Conservation (phyloP, 2,888 invertebrate species). For the Penaeus monodon region DNA sequence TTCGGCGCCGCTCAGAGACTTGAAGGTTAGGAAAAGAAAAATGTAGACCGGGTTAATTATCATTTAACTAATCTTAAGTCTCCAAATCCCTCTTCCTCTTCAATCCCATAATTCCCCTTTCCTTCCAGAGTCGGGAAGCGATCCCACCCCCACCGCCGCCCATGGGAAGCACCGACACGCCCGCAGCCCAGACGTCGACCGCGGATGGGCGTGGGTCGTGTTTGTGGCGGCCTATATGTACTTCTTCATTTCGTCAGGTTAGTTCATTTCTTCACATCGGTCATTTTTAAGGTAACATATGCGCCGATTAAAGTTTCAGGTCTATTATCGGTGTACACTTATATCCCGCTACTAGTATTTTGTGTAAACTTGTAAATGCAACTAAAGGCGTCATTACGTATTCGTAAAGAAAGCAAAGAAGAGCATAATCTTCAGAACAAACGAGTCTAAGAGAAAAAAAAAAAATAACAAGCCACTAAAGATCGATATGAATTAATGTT, state of each 20-base stretch:
- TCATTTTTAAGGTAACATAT: too few species aligned
- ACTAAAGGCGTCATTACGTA: too few species aligned
- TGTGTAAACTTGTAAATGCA: too few species aligned
- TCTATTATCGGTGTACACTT: too few species aligned
- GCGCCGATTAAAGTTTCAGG: too few species aligned
- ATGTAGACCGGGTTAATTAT: background rate
- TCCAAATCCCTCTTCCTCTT: background rate
- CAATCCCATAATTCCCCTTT: background rate
- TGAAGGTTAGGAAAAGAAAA: background rate
- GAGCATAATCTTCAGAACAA: too few species aligned
- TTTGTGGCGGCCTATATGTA: slow-evolving; percentile 65
- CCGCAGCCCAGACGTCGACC: slow-evolving; percentile 65
- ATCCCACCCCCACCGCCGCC: background rate
- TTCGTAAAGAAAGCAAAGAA: too few species aligned
- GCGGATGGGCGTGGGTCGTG: slow-evolving; percentile 67
- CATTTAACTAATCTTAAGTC: background rate
- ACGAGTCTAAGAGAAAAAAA: too few species aligned
- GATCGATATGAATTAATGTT: too few species aligned
- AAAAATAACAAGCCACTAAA: too few species aligned
- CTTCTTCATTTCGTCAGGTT: slow-evolving; percentile 65
- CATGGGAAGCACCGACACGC: background rate
- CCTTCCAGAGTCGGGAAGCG: background rate
- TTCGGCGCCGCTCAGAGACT: too few species aligned
- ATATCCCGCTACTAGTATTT: too few species aligned
- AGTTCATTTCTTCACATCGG: background rate